Evolutionary conservation across 2,888 invertebrate genomes (phyloP), one percentile per base, ranked within the genome.

Genomic region (Melipona bicolor): DNA sequence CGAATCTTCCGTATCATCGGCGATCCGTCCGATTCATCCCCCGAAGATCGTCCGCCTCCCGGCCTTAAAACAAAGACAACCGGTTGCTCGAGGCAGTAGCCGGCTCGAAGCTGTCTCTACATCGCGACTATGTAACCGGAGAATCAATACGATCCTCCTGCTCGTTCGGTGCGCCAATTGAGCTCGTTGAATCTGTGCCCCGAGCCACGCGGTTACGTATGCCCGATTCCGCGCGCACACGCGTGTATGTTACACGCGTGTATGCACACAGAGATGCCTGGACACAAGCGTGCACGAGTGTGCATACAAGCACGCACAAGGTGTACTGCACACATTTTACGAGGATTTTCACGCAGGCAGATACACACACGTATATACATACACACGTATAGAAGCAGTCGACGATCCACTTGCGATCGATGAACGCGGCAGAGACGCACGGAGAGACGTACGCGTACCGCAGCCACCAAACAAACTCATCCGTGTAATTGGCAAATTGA

Each of bases 161-260:
- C 89, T 91, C 91, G 91, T 88, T 90, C 91, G 91, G 91, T 90
- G 91, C 90, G 91, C 90, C 93, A 94, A 94, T 94, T 94, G 94
- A 94, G 94, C 94, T 94, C 92, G 93, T 94, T 94, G 94, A 94
- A 94, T 94, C 94, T 91, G 92, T 94, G 92, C 94, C 92, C 90
- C 92, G 93, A 93, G 92, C 92, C 93, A 93, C 92, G 92, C 93
- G 92, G 92, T 93, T 92, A 92, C 91, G 91, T 91, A 91, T 90
- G 89, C 87, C 88, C 88, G 86, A 87, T 78, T 72, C 73, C 76
- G 32, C 77, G 73, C 81, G 27, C 43, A 27, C 17, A 67, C n/a
- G 43, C n/a, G 65, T 69, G 56, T 1, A 36, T n/a, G 65, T 43
- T 32, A 54, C 9, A 17, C 24, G 50, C 56, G 27, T 19, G 71